These are phyloP conservation scores for Hydraecia micacea DNA, from an alignment of 2,888 invertebrate genomes.

Conservation along the genomic window DNA sequence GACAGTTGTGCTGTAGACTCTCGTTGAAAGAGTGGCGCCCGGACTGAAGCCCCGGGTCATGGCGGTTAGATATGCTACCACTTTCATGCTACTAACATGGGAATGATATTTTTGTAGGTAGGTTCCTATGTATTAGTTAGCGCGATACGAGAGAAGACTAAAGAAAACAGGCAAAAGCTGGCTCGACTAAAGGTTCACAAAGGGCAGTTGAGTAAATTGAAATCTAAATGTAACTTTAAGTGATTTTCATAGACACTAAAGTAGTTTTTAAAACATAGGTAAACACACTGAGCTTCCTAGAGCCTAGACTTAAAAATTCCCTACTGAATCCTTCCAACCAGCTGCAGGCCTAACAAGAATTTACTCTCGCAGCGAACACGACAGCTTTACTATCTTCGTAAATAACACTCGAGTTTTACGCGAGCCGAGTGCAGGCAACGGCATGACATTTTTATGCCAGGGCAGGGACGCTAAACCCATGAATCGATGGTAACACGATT, in stretches of 20 bases:
- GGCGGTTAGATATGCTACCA: background rate
- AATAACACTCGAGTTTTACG: slow-evolving; percentile 46
- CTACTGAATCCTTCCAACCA: background rate
- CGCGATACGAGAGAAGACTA: background rate
- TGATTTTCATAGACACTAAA: background rate
- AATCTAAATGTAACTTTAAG: background rate
- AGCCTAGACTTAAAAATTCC: background rate
- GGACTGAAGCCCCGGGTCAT: background rate
- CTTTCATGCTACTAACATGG: background rate
- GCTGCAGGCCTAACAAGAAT: slow-evolving; percentile 48
- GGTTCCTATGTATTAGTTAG: background rate
- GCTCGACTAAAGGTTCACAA: background rate
- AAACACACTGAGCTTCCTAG: background rate
- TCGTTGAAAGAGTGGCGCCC: background rate
- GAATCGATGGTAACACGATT: slow-evolving; percentile 73
- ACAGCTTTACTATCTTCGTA: slow-evolving; percentile 62
- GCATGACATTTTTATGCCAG: slow-evolving; percentile 62
- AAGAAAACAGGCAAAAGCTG: background rate
- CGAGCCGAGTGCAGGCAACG: slow-evolving; percentile 15
- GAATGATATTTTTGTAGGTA: background rate
- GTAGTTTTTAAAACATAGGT: background rate
- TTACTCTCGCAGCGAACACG: slow-evolving; percentile 44
- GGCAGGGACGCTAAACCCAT: slow-evolving; percentile 45
- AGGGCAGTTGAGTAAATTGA: background rate
- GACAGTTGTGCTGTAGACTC: background rate